Percentiles rank a stretch among this genome's conserved stretches.
Evolutionary conservation across 2,113 vertebrate genomes (phyloP).

Genomic region (Todiramphus saurophagus): DNA sequence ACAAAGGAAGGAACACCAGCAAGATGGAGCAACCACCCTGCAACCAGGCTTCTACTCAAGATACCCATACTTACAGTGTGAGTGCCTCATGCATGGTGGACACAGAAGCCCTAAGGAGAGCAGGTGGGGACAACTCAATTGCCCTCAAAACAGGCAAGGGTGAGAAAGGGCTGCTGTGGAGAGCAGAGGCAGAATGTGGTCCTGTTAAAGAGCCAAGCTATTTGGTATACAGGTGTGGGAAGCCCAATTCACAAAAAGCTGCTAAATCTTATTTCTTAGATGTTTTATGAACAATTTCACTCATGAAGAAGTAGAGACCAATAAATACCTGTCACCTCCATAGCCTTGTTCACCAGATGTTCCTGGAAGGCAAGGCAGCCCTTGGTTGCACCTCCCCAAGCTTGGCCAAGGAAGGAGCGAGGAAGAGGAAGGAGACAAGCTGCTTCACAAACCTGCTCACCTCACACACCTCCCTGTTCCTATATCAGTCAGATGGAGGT

Average conservation of each 20-base stretch:
- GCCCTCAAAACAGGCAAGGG: not conserved
- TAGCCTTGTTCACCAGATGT: not conserved
- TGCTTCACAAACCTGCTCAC: not conserved
- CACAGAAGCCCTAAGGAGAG: not conserved
- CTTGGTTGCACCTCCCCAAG: not conserved
- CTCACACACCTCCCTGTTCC: not conserved
- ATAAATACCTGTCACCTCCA: not conserved
- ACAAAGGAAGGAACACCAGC: not conserved
- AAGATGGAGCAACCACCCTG: not conserved
- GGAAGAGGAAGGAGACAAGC: not conserved
- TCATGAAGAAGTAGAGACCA: not conserved
- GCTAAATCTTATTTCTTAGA: not conserved
- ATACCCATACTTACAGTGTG: not conserved
- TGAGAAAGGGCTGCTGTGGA: not conserved
- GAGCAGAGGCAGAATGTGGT: not conserved
- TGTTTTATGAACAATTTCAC: not conserved
- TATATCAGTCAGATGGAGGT: not conserved
- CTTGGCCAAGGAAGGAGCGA: not conserved
- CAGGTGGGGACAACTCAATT: no score
- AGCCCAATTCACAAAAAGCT: not conserved
- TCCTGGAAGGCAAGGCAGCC: not conserved
- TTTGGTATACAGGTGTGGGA: not conserved
- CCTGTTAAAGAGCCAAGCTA: not conserved
- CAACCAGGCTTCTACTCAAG: not conserved
- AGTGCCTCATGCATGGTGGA: no score